Percentiles rank a stretch among this genome's conserved stretches.
Conservation (phyloP, 2,113 vertebrate genomes). For the Pterocles burchelli region DNA sequence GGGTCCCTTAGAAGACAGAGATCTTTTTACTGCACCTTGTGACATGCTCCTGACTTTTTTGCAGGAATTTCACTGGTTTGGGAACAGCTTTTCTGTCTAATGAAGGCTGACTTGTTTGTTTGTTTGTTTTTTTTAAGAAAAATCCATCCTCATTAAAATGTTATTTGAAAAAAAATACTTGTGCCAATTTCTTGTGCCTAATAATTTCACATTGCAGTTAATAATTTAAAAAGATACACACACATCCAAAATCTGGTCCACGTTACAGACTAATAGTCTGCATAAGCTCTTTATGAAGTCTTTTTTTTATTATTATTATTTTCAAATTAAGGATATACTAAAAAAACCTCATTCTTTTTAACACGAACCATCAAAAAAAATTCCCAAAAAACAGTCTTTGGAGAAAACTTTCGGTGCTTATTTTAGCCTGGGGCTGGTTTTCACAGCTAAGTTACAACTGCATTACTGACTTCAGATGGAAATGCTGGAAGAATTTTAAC, state of each 20-base stretch:
- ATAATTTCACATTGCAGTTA: not conserved
- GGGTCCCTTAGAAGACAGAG: not conserved
- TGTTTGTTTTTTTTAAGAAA: not conserved
- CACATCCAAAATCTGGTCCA: not conserved
- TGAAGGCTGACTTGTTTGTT: not conserved
- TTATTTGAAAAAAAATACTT: not conserved
- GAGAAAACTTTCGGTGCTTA: not conserved
- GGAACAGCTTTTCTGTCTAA: not conserved
- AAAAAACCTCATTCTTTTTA: conserved; percentile 28
- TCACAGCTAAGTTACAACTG: conserved; percentile 7
- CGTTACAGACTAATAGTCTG: conserved; percentile 1
- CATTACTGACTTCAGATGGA: not conserved
- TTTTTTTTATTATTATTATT: not conserved
- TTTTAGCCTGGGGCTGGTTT: conserved; percentile 27
- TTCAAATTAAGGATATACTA: not conserved
- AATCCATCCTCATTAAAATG: not conserved
- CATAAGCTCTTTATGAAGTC: not conserved
- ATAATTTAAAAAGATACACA: not conserved
- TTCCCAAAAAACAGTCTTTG: not conserved
- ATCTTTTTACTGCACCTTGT: not conserved
- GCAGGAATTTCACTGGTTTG: not conserved
- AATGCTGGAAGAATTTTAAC: not conserved
- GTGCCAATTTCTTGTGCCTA: not conserved
- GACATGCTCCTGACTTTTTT: not conserved
- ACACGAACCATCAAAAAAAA: not conserved